A percentile compares a stretch with the other conserved stretches of the same genome.
Conservation (phyloP, 2,888 invertebrate genomes). For the Gnatocerus cornutus region DNA sequence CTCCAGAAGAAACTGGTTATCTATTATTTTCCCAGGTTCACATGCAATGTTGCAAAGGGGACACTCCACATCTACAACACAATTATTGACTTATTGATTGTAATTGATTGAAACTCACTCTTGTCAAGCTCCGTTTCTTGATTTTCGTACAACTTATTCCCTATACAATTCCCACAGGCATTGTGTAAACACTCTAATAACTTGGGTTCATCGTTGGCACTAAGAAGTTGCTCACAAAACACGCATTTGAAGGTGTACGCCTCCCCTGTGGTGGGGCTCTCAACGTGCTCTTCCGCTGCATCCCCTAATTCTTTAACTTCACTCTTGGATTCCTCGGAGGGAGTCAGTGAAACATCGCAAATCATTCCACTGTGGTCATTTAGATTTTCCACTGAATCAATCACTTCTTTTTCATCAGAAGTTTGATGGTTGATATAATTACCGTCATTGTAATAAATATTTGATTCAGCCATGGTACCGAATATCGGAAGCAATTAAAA, state of each 20-base stretch:
- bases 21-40: conserved; percentile 83
- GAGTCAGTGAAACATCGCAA: conserved; percentile 37
- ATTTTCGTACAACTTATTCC: conserved; percentile 76
- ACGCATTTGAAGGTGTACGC: conserved; percentile 68
- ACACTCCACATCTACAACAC: conserved; percentile 74
- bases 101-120: conserved; percentile 30
- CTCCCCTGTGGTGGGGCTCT: conserved; percentile 69
- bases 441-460: conserved; percentile 59
- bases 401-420: conserved; percentile 27
- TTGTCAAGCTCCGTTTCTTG: conserved; percentile 41
- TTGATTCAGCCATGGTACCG: conserved; percentile 60
- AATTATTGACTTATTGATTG: conserved; percentile 24
- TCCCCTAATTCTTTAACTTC: conserved; percentile 46
- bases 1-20: conserved; percentile 88
- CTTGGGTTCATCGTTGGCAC: conserved; percentile 80
- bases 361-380: conserved; percentile 41
- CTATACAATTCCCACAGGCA: conserved; percentile 84
- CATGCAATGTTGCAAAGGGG: conserved; percentile 84
- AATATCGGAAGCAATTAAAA: conserved; percentile 40
- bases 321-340: conserved; percentile 52
- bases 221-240: conserved; percentile 72
- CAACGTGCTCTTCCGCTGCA: conserved; percentile 63
- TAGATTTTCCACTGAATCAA: conserved; percentile 41
- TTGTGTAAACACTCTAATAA: conserved; percentile 92
- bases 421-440: conserved; percentile 50